A percentile compares a stretch with the other conserved stretches of the same genome.
phyloP scores from a whole-genome alignment of 2,797 vertebrate species.

The Erethizon dorsatum region DNA sequence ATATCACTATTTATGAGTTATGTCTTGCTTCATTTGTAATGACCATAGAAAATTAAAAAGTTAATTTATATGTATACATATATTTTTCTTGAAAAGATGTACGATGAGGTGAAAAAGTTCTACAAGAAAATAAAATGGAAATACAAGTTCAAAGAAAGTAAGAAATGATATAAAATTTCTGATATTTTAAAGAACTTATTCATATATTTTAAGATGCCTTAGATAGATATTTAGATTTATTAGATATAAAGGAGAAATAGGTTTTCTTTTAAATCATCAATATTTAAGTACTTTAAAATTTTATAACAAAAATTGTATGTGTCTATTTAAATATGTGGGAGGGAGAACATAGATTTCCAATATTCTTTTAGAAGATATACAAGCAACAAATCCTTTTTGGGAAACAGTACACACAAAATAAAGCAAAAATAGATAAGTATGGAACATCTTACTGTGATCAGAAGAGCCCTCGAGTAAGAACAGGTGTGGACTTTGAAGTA shows the following conservation, averaged over 20 bases:
- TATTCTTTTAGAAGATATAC: neutral
- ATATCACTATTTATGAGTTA: neutral
- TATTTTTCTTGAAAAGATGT: conserved; percentile 23
- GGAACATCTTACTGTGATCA: neutral
- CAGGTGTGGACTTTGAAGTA: neutral
- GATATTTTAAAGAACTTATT: conserved; percentile 28
- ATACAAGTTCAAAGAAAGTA: neutral
- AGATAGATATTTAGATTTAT: neutral
- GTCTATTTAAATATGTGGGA: neutral
- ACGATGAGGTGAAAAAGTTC: conserved; percentile 4
- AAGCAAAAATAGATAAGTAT: neutral
- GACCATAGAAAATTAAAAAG: neutral
- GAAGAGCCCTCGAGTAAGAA: neutral
- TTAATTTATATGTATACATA: neutral
- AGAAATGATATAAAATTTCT: conserved; percentile 24
- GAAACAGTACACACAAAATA: neutral
- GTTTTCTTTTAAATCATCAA: conserved; percentile 15
- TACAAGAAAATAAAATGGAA: conserved; percentile 49
- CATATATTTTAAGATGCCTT: neutral
- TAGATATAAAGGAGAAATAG: neutral
- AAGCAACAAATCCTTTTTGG: neutral
- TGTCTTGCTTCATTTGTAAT: conserved; percentile 39
- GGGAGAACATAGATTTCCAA: neutral
- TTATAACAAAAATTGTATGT: conserved; percentile 10
- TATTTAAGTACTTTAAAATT: conserved; percentile 59